Evolutionary conservation across 2,113 vertebrate genomes (phyloP).

Genomic region (Casuarius casuarius): DNA sequence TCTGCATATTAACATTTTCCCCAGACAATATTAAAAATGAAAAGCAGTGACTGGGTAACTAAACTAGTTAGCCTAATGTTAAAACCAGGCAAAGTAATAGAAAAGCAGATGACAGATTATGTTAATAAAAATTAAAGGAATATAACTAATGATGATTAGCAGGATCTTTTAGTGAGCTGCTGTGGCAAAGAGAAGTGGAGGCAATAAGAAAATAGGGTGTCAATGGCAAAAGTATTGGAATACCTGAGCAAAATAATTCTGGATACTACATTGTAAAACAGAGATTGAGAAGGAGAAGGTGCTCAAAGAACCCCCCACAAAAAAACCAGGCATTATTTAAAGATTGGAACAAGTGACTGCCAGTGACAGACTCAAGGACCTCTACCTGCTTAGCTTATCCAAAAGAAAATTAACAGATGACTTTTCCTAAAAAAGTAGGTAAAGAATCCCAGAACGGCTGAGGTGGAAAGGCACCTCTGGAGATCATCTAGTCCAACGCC

Average conservation of each 20-base stretch:
- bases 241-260: rapidly evolving
- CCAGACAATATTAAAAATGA: neutral
- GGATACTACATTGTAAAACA: rapidly evolving
- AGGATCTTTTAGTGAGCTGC: neutral
- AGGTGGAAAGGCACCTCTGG: too few relatives aligned
- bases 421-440: rapidly evolving
- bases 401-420: rapidly evolving
- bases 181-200: neutral
- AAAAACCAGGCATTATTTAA: neutral
- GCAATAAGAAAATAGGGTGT: rapidly evolving
- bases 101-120: neutral
- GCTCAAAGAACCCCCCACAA: neutral
- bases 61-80: neutral
- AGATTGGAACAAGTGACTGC: neutral
- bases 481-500: too few relatives aligned
- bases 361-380: neutral
- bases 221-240: neutral
- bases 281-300: neutral
- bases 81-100: neutral
- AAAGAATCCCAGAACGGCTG: too few relatives aligned
- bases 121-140: rapidly evolving
- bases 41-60: neutral
- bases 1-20: neutral
- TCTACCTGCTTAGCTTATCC: rapidly evolving
- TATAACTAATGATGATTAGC: rapidly evolving